phyloP scores from a whole-genome alignment of 2,113 vertebrate genomes.

The Cettia cetti region DNA sequence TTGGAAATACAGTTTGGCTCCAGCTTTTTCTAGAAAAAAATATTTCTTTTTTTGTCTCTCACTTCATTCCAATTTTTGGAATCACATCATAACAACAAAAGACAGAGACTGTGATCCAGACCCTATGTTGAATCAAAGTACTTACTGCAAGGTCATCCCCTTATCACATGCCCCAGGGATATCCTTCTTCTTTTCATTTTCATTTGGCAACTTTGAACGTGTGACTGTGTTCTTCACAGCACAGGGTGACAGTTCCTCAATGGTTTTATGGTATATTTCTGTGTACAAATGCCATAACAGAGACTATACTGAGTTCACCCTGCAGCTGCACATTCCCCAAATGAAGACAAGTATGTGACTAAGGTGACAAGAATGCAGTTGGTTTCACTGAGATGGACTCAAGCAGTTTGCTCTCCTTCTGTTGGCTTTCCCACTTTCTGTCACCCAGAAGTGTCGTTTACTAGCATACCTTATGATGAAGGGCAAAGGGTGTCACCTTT shows the following conservation, averaged over 20 bases:
- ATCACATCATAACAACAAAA: not conserved
- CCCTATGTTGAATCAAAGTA: not conserved
- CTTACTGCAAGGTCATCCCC: not conserved
- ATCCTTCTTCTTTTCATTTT: not conserved
- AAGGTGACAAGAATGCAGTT: not conserved
- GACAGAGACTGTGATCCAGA: not conserved
- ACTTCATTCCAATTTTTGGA: not conserved
- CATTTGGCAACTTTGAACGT: not conserved
- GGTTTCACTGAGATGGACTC: not conserved
- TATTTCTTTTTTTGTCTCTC: not conserved
- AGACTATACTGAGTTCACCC: not conserved
- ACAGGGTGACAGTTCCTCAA: not conserved
- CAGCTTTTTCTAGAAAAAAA: not conserved
- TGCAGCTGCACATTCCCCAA: not conserved
- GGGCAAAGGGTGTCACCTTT: not conserved
- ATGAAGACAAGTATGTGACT: not conserved
- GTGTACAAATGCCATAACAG: not conserved
- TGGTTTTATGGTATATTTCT: not conserved
- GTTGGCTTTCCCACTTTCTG: not conserved
- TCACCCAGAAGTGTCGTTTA: not conserved
- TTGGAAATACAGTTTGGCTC: not conserved
- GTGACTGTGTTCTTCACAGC: not conserved
- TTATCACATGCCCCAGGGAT: not conserved
- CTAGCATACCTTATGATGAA: not conserved
- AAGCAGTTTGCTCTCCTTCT: not conserved